Conservation (phyloP, 2,797 vertebrate genomes). For the Muscicapa comitata region DNA sequence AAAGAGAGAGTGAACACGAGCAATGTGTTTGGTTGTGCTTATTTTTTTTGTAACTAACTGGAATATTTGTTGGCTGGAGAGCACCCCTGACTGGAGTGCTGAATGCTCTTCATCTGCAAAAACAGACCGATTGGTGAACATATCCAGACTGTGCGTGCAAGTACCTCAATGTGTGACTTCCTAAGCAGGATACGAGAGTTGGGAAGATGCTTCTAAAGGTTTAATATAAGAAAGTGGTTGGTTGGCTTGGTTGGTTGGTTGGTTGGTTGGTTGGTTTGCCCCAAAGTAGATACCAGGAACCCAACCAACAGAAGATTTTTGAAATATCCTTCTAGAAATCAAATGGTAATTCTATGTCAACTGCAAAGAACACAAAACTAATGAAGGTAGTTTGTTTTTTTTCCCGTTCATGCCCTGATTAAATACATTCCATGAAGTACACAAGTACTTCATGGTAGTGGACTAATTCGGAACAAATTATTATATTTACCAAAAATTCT, state of each 20-base stretch:
- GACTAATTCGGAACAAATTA: background rate
- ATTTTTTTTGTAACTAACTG: background rate
- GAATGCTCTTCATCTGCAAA: background rate
- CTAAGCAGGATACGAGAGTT: background rate
- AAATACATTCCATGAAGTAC: background rate
- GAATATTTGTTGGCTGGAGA: background rate
- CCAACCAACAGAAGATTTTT: background rate
- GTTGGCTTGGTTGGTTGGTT: no score
- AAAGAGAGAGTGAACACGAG: rapidly evolving
- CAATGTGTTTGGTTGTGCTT: background rate
- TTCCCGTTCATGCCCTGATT: background rate
- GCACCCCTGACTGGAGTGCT: background rate
- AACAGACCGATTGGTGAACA: background rate
- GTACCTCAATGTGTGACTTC: background rate
- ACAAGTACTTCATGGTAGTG: background rate
- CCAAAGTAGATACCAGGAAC: background rate
- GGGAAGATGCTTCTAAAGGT: background rate
- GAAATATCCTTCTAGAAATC: background rate
- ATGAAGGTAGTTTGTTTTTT: background rate
- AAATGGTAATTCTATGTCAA: background rate
- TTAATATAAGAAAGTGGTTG: background rate
- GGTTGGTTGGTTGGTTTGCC: background rate
- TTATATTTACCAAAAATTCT: background rate
- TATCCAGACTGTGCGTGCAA: background rate
- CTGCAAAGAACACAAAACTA: background rate